Evolutionary conservation across 1,140 invertebrate genomes (phyloP).

Genomic region (Oscheius sp.): DNA sequence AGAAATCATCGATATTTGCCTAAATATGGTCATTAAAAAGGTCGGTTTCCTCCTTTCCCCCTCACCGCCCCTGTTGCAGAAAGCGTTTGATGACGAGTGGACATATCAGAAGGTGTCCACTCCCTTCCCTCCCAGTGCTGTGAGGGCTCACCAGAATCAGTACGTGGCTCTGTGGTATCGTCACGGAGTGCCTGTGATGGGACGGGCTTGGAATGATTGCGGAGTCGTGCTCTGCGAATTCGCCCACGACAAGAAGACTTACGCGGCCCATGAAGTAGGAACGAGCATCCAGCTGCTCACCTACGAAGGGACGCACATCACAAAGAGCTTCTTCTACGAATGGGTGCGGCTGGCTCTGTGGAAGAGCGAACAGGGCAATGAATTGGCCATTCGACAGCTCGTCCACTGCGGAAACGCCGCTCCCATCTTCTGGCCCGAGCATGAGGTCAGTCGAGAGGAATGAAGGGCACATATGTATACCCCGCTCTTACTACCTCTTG

Average conservation of each 20-base stretch:
- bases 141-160: slow-evolving; percentile 38
- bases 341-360: slow-evolving; percentile 18
- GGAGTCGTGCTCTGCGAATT: slow-evolving; percentile 19
- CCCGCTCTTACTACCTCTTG: background rate
- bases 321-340: slow-evolving; percentile 36
- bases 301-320: slow-evolving; percentile 37
- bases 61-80: too few relatives aligned
- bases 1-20: too few relatives aligned
- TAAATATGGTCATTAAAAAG: too few relatives aligned
- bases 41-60: too few relatives aligned
- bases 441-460: background rate
- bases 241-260: slow-evolving; percentile 9
- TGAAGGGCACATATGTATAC: slow-evolving; percentile 35
- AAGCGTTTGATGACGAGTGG: slow-evolving; percentile 15
- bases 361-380: slow-evolving; percentile 26
- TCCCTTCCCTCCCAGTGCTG: slow-evolving; percentile 30
- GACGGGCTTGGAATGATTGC: slow-evolving; percentile 25
- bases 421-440: slow-evolving; percentile 31
- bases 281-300: slow-evolving; percentile 27
- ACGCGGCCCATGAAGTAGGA: slow-evolving; percentile 5
- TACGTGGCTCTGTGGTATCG: slow-evolving; percentile 44
- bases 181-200: slow-evolving; percentile 41
- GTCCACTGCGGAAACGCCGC: slow-evolving; percentile 21
- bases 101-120: slow-evolving; percentile 32
- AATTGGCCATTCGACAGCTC: slow-evolving; percentile 23